A percentile compares a stretch with the other conserved stretches of the same genome.
These are phyloP conservation scores for Heptranchias perlo DNA, from an alignment of 2,113 vertebrate species.

Conservation along the genomic window DNA sequence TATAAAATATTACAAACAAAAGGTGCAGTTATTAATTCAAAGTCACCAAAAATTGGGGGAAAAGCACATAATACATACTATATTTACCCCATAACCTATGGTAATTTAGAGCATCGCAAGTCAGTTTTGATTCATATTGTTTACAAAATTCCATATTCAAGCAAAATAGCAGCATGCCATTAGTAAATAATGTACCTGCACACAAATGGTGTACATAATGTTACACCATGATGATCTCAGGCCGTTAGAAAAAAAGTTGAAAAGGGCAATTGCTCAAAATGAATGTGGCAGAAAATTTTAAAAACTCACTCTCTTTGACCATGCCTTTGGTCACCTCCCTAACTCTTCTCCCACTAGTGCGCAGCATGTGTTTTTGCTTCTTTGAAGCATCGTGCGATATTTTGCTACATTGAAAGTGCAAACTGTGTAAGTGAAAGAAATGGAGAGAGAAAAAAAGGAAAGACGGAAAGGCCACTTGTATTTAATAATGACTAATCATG, in stretches of 20 bases:
- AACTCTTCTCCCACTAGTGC: background rate
- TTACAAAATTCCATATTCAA: background rate
- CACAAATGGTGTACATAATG: background rate
- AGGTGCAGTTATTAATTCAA: background rate
- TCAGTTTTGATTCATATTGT: background rate
- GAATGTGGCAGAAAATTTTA: background rate
- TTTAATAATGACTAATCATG: background rate
- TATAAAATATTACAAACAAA: no score
- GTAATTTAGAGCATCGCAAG: no score
- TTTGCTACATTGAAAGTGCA: background rate
- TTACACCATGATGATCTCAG: background rate
- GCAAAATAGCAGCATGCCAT: background rate
- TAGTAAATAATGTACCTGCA: background rate
- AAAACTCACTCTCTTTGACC: background rate
- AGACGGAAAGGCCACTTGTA: background rate
- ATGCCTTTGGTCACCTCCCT: background rate
- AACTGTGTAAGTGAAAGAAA: no score
- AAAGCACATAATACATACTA: background rate
- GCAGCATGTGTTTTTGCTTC: background rate
- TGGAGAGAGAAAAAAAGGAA: background rate
- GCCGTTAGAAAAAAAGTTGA: background rate
- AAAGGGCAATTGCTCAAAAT: background rate
- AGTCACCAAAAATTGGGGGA: background rate
- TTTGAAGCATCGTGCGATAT: background rate
- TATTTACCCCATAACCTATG: background rate